These are phyloP conservation scores for Fregata magnificens DNA, from an alignment of 2,113 vertebrate genomes.

Conservation along the genomic window DNA sequence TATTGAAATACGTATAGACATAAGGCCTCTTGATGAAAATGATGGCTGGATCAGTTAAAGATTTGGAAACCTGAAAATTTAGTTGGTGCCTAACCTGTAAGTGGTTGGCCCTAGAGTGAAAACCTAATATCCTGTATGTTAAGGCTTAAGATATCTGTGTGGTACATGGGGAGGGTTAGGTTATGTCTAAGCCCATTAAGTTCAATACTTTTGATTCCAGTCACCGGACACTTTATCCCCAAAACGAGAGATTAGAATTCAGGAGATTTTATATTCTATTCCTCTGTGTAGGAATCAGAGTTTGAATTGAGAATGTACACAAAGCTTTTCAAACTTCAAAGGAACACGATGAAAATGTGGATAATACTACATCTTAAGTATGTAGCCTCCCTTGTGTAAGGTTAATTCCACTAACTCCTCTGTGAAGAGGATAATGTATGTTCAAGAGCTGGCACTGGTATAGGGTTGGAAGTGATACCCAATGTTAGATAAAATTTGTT, in stretches of 20 bases:
- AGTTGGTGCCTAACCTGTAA: not conserved
- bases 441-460: not conserved
- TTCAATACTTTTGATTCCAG: not conserved
- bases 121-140: not conserved
- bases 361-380: not conserved
- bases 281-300: not conserved
- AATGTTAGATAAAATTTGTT: not conserved
- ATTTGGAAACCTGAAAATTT: not conserved
- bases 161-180: not conserved
- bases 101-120: not conserved
- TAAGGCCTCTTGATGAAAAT: not conserved
- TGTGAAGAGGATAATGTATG: not conserved
- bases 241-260: not conserved
- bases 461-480: not conserved
- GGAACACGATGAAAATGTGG: not conserved
- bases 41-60: not conserved
- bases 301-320: not conserved
- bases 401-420: not conserved
- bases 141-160: not conserved
- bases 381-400: not conserved
- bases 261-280: not conserved
- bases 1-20: accelerated
- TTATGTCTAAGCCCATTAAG: not conserved
- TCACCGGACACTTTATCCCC: not conserved
- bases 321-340: not conserved